Base-by-base conservation (phyloP, 2,113 vertebrate genomes). In the Anoura caudifer region DNA sequence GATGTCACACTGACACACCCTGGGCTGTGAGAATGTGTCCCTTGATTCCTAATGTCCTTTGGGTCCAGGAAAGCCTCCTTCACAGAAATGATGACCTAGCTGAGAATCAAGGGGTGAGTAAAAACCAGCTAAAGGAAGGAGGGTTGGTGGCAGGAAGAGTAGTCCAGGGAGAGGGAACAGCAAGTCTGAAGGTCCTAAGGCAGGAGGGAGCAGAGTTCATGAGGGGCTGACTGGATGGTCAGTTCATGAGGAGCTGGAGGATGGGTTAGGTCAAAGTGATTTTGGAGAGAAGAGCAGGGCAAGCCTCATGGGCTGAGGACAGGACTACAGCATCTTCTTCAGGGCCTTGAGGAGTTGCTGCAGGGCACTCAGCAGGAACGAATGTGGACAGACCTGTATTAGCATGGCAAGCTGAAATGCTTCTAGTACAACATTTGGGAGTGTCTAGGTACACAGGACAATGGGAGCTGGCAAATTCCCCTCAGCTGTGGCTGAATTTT, bases 331-430 rank as follows among this genome's bases (percentile, higher is more conserved):
- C 77, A 28, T 61, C 36, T n/a, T 56, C 24, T 52, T n/a, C 43
- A 5, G 80, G 85, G 24, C 7, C 22, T 7, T 0, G 52, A 52
- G 13, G 41, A 36, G 11, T 28, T 0, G 0, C 56, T 15, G 7
- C n/a, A 16, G 20, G 3, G 0, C 20, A 10, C 38, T 45, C 50
- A 26, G 26, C 56, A 83, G 70, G 22, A 50, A 24, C 8, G 1
- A 47, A 11, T 15, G 38, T 47, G 63, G 38, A 24, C 28, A 56
- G 54, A 33, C 65, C 61, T 22, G 12, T 15, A 36, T 2, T 15
- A 36, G 50, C 70, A 12, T 81, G 6, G 4, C 19, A 38, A 20
- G 61, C 8, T 47, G 67, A 72, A 63, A 76, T 28, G n/a, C 86
- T 33, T 43, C 59, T 6, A 26, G 47, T n/a, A 31, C 36, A 41